phyloP scores from a whole-genome alignment of 2,113 vertebrate species.

The Corythaixoides concolor region DNA sequence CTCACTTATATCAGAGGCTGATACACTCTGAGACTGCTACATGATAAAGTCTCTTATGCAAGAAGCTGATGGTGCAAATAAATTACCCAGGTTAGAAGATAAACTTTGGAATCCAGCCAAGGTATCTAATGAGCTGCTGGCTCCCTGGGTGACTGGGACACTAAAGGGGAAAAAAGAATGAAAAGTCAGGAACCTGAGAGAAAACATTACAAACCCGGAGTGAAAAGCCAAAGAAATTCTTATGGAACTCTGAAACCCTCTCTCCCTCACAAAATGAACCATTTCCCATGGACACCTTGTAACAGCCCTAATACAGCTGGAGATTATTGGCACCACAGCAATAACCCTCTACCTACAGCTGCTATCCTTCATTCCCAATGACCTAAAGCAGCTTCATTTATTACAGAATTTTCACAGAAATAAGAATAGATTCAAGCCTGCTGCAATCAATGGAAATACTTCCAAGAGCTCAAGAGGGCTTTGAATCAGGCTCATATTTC shows the following conservation, averaged over 20 bases:
- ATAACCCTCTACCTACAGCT: not conserved
- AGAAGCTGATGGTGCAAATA: not conserved
- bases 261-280: not conserved
- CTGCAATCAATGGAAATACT: slow-evolving; percentile 19
- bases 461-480: not conserved
- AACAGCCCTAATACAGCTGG: not conserved
- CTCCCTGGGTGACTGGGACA: not conserved
- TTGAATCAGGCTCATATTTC: not conserved
- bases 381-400: slow-evolving; percentile 14
- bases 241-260: not conserved
- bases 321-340: not conserved
- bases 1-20: not conserved
- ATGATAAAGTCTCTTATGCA: not conserved
- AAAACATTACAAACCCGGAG: not conserved
- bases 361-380: not conserved
- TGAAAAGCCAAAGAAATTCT: not conserved
- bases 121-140: not conserved
- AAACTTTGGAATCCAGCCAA: not conserved
- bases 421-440: not conserved
- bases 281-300: not conserved
- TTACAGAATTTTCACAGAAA: slow-evolving; percentile 31
- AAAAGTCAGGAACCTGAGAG: not conserved
- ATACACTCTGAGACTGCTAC: not conserved
- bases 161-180: not conserved
- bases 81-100: not conserved